Conservation (phyloP, 2,888 invertebrate species). For the Troglohyphantes excavatus region DNA sequence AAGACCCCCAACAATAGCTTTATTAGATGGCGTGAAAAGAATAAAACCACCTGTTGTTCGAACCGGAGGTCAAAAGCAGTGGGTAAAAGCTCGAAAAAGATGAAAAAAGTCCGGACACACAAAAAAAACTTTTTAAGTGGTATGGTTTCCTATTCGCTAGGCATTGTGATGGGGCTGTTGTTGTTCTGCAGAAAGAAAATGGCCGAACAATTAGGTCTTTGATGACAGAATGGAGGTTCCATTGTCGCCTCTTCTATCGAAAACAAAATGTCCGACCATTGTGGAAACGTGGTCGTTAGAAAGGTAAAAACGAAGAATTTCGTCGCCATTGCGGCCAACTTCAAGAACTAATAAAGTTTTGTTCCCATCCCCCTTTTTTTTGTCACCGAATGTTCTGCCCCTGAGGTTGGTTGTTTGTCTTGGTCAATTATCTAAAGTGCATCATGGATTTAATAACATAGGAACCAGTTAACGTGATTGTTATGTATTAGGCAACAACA, state of each 20-base stretch:
- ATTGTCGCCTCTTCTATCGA: constrained; percentile 53
- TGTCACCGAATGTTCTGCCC: not conserved
- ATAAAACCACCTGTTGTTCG: constrained; percentile 74
- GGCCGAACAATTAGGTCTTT: constrained; percentile 72
- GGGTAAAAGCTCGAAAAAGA: constrained; percentile 65
- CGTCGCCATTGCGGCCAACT: not conserved
- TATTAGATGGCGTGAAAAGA: constrained; percentile 64
- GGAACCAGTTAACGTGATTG: no score
- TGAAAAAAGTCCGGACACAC: constrained; percentile 35
- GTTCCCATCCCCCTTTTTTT: not conserved
- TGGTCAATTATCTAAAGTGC: not conserved
- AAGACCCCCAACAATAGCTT: constrained; percentile 71
- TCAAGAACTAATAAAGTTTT: not conserved
- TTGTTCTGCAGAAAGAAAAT: constrained; percentile 52
- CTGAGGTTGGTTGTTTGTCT: not conserved
- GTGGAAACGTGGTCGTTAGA: constrained; percentile 53
- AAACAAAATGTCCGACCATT: constrained; percentile 59
- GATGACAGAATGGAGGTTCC: constrained; percentile 60
- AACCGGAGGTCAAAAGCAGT: constrained; percentile 64
- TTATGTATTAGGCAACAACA: no score
- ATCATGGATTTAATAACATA: no score
- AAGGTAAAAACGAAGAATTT: not conserved
- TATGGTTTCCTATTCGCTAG: constrained; percentile 60
- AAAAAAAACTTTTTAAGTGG: constrained; percentile 66
- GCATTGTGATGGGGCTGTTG: constrained; percentile 60